These are phyloP conservation scores for Helicoverpa assulta DNA, from an alignment of 2,888 invertebrate species.

Conservation along the genomic window DNA sequence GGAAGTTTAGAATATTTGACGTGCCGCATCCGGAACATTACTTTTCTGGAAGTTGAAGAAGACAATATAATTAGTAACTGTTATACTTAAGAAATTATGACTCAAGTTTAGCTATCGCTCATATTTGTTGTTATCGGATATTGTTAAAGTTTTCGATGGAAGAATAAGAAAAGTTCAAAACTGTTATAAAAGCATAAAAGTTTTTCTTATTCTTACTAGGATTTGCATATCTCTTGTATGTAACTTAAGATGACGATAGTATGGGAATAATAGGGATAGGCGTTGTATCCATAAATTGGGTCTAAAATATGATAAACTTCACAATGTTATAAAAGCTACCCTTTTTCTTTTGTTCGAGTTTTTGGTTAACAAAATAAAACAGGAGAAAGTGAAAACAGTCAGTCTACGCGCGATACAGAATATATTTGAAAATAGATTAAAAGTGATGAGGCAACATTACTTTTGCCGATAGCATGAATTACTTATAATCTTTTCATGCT, in stretches of 20 bases:
- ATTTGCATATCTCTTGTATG: background rate
- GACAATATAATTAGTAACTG: constrained; percentile 32
- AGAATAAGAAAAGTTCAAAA: background rate
- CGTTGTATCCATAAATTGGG: constrained; percentile 6
- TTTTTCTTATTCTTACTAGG: background rate
- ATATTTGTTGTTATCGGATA: background rate
- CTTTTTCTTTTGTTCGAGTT: constrained; percentile 14
- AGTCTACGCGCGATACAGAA: background rate
- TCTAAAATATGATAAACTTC: constrained; percentile 18
- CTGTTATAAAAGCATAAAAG: constrained; percentile 2
- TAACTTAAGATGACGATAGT: background rate
- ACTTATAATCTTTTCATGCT: background rate
- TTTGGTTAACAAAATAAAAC: background rate
- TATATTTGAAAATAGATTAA: background rate
- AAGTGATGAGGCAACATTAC: background rate
- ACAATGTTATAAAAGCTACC: background rate
- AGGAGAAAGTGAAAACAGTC: background rate
- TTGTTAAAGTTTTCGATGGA: background rate
- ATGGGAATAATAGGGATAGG: constrained; percentile 13
- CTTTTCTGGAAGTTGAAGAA: constrained; percentile 20
- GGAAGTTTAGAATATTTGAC: constrained; percentile 33
- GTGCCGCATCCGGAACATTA: constrained; percentile 37
- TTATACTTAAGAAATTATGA: background rate
- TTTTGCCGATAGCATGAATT: background rate
- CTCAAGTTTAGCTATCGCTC: background rate